phyloP scores from a whole-genome alignment of 2,113 vertebrate genomes.

The Mobula birostris region DNA sequence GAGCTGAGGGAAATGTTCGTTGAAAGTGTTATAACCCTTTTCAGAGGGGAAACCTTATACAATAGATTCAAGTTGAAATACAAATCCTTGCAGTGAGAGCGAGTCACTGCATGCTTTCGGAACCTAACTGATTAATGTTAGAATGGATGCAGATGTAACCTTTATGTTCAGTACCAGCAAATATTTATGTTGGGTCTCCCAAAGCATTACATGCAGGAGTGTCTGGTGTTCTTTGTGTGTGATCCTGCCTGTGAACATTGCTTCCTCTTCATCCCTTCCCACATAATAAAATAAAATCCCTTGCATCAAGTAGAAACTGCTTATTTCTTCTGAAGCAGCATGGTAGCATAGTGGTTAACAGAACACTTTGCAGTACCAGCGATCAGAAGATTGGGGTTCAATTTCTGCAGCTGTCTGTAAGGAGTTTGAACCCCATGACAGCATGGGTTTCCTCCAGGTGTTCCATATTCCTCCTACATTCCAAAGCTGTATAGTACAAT shows the following conservation, averaged over 20 bases:
- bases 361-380: too few relatives aligned
- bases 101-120: background rate
- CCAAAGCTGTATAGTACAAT: too few relatives aligned
- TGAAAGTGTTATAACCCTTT: background rate
- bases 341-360: too few relatives aligned
- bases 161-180: background rate
- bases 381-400: too few relatives aligned
- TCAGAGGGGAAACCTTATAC: background rate
- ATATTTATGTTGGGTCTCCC: background rate
- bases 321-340: background rate
- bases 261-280: background rate
- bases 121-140: background rate
- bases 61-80: background rate
- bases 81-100: background rate
- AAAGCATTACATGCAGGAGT: background rate
- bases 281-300: background rate
- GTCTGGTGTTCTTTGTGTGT: background rate
- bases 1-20: background rate
- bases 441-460: too few relatives aligned
- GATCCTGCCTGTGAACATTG: background rate
- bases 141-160: background rate
- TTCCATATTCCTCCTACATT: too few relatives aligned
- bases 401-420: too few relatives aligned
- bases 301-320: background rate
- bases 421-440: too few relatives aligned